Evolutionary conservation across 2,797 vertebrate species (phyloP).

Genomic region (Sphenopsis melanotis): DNA sequence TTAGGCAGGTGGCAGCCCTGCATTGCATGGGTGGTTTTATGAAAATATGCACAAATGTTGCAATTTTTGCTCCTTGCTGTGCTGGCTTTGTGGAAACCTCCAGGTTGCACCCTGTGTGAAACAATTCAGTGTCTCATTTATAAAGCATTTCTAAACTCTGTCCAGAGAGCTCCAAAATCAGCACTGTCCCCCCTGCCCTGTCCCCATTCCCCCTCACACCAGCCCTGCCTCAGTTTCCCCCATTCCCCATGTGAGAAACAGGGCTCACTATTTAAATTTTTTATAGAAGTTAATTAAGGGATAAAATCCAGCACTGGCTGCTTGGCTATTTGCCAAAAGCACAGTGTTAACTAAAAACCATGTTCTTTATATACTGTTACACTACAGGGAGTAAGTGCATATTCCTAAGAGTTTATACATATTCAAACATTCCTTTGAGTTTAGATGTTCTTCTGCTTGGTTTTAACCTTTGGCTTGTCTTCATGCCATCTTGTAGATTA

Average conservation of each 20-base stretch:
- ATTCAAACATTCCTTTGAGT: not conserved
- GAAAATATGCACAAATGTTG: not conserved
- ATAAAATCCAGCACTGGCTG: not conserved
- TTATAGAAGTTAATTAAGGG: not conserved
- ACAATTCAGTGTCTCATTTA: not conserved
- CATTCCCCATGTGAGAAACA: not conserved
- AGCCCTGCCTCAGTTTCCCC: not conserved
- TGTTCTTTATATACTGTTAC: not conserved
- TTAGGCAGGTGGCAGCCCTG: not conserved
- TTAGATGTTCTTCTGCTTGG: not conserved
- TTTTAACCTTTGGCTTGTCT: not conserved
- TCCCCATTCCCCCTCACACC: not conserved
- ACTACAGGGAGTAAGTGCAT: not conserved
- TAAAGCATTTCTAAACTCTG: not conserved
- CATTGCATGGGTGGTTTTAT: not conserved
- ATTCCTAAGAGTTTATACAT: not conserved
- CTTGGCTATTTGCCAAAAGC: not conserved
- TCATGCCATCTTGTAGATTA: not conserved
- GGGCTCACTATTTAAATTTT: not conserved
- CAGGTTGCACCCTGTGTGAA: rapidly evolving
- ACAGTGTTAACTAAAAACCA: not conserved
- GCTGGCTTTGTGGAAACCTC: not conserved
- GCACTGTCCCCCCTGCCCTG: not conserved
- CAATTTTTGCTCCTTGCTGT: not conserved
- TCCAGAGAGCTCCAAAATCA: not conserved